These are phyloP conservation scores for Clamator glandarius DNA, from an alignment of 2,797 vertebrate species.

Conservation along the genomic window DNA sequence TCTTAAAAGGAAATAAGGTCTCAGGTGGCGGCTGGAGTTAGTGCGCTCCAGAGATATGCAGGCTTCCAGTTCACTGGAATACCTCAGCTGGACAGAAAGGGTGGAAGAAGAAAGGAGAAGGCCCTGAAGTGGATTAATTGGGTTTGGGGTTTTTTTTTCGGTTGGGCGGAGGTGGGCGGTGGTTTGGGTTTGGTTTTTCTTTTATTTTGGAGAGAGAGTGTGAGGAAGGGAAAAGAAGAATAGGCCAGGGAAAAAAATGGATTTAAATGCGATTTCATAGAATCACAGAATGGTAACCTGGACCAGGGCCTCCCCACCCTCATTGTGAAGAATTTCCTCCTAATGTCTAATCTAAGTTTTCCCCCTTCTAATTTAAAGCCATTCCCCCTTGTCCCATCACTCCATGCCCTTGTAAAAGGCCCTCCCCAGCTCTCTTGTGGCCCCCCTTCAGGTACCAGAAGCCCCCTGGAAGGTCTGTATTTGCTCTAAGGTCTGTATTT, in stretches of 20 bases:
- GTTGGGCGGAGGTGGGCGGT: neutral
- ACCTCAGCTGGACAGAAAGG: neutral
- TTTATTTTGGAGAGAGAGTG: neutral
- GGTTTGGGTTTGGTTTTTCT: neutral
- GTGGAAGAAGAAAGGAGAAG: neutral
- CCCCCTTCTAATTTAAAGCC: too few species aligned
- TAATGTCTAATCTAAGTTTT: too few species aligned
- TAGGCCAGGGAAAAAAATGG: neutral
- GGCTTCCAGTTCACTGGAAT: neutral
- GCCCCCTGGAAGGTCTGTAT: too few species aligned
- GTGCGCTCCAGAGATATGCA: fast-evolving
- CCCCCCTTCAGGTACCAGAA: too few species aligned
- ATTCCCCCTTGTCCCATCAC: too few species aligned
- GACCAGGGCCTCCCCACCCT: too few species aligned
- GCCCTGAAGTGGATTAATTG: neutral
- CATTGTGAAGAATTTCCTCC: too few species aligned
- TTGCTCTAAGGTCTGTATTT: too few species aligned
- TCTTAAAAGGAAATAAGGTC: neutral
- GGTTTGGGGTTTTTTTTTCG: neutral
- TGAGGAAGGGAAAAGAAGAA: neutral
- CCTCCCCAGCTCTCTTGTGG: too few species aligned
- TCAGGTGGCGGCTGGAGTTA: neutral
- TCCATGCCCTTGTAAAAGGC: too few species aligned
- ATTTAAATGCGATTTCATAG: neutral
- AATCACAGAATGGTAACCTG: too few species aligned